Evolutionary conservation across 2,888 invertebrate genomes (phyloP).

Genomic region (Tetragonisca angustula): DNA sequence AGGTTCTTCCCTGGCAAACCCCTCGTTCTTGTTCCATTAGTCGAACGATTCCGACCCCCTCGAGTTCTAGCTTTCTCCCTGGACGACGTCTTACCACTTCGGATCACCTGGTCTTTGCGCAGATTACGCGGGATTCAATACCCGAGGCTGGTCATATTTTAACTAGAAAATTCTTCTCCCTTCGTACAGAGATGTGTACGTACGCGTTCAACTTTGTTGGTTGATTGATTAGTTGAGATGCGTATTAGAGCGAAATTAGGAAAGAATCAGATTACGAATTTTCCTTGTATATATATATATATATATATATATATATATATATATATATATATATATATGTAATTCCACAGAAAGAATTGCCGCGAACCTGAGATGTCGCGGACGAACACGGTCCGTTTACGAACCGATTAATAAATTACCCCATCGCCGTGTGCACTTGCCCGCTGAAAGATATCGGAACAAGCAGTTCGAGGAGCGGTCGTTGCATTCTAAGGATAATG

Average conservation of each 20-base stretch:
- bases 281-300: too few species aligned
- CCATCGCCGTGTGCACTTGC: constrained; percentile 21
- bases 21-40: constrained; percentile 69
- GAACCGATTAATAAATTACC: constrained; percentile 31
- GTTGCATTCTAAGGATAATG: constrained; percentile 74
- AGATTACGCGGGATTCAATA: constrained; percentile 54
- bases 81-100: constrained; percentile 49
- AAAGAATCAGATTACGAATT: neutral
- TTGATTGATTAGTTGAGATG: too few species aligned
- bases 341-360: neutral
- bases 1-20: constrained; percentile 64
- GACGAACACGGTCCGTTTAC: neutral
- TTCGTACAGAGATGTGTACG: too few species aligned
- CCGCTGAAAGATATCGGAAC: constrained; percentile 29
- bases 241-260: neutral
- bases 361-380: neutral
- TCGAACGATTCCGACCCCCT: constrained; percentile 68
- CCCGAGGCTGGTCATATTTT: constrained; percentile 9
- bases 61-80: constrained; percentile 33
- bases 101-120: constrained; percentile 54
- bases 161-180: neutral
- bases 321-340: too few species aligned
- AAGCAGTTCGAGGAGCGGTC: constrained; percentile 39
- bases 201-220: too few species aligned
- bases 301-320: neutral